Evolutionary conservation across 2,797 vertebrate genomes (phyloP).

Genomic region (Poecile montanus): DNA sequence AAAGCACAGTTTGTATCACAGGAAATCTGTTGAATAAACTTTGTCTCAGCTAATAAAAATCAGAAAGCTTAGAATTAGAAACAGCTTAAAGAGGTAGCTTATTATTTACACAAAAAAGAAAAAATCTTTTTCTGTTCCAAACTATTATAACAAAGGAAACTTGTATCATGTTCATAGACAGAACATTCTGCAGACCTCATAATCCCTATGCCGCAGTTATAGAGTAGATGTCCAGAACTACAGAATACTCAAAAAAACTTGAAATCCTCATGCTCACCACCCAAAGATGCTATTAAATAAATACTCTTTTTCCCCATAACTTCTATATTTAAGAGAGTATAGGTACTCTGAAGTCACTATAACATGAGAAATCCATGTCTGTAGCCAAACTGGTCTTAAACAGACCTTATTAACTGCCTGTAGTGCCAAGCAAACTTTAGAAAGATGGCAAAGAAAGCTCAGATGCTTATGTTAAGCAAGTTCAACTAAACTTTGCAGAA

Average conservation of each 20-base stretch:
- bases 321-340: neutral
- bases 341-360: neutral
- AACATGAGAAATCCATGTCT: neutral
- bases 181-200: neutral
- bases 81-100: neutral
- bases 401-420: neutral
- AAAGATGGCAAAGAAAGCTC: neutral
- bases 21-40: neutral
- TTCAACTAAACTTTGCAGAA: neutral
- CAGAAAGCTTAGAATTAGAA: neutral
- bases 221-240: neutral
- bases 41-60: neutral
- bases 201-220: neutral
- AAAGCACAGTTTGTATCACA: neutral
- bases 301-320: neutral
- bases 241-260: neutral
- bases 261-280: neutral
- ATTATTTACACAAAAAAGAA: neutral
- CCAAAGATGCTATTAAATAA: neutral
- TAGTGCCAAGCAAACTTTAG: neutral
- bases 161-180: neutral
- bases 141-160: neutral
- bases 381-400: neutral
- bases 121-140: neutral
- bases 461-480: neutral